These are phyloP conservation scores for Drosophila lacteicornis DNA, from an alignment of 1,140 invertebrate genomes.

Conservation along the genomic window DNA sequence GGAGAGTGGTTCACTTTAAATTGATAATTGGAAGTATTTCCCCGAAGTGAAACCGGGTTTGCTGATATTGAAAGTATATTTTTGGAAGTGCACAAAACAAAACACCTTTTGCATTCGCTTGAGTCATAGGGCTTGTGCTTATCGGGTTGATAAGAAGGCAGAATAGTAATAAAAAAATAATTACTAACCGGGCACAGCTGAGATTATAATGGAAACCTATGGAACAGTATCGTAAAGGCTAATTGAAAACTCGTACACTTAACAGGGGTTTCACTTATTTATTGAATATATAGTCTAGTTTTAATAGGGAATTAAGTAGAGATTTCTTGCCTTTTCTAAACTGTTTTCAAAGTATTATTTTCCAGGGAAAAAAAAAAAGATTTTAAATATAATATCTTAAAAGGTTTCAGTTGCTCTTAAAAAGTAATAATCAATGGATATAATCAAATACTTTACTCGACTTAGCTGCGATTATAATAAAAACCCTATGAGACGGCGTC, in stretches of 20 bases:
- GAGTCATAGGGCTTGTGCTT: slow-evolving; percentile 14
- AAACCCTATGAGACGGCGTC: slow-evolving; percentile 2
- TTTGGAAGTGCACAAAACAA: slow-evolving; percentile 18
- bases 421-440: neutral
- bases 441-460: neutral
- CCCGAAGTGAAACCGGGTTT: neutral
- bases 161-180: slow-evolving; percentile 21
- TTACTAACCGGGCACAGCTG: slow-evolving; percentile 19
- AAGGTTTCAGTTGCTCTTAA: too few species aligned
- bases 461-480: slow-evolving; percentile 4
- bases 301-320: too few species aligned
- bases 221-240: neutral
- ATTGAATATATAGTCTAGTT: neutral
- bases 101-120: slow-evolving; percentile 10
- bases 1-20: slow-evolving; percentile 26
- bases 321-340: neutral
- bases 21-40: slow-evolving; percentile 18
- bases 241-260: too few species aligned
- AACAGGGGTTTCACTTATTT: too few species aligned
- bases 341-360: too few species aligned
- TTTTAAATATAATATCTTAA: too few species aligned
- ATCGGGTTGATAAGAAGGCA: slow-evolving; percentile 28
- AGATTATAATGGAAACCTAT: slow-evolving; percentile 9
- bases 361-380: too few species aligned
- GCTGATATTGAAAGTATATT: slow-evolving; percentile 14